Conservation (phyloP, 2,797 vertebrate genomes). For the Lepilemur ruficaudatus region DNA sequence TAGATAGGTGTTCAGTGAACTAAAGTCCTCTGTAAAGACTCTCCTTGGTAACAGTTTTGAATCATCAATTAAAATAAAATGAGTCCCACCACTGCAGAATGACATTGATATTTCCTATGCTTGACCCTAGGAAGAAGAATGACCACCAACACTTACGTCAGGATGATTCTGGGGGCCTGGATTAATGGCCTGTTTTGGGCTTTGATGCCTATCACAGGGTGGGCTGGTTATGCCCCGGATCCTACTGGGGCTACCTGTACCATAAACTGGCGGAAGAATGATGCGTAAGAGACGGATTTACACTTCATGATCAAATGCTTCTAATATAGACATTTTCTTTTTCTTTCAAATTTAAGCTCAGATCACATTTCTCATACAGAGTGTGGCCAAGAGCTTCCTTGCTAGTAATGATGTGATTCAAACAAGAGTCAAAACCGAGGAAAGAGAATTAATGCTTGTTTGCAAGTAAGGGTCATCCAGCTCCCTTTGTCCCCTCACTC, state of each 20-base stretch:
- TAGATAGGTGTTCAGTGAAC: not conserved
- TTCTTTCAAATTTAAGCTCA: not conserved
- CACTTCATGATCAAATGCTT: not conserved
- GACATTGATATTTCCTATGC: slow-evolving; percentile 40
- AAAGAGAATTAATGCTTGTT: not conserved
- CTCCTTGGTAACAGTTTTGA: not conserved
- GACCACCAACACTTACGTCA: slow-evolving; percentile 88
- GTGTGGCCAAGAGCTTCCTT: not conserved
- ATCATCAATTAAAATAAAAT: not conserved
- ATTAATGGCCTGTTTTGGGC: slow-evolving; percentile 96
- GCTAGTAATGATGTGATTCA: not conserved
- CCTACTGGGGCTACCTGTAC: slow-evolving; percentile 98
- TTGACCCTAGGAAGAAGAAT: slow-evolving; percentile 91
- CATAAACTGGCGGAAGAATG: slow-evolving; percentile 96
- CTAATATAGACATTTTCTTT: not conserved
- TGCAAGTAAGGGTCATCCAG: not conserved
- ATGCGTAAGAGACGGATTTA: slow-evolving; percentile 86
- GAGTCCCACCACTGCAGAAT: not conserved
- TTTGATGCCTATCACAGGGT: slow-evolving; percentile 93
- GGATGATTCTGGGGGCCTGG: slow-evolving; percentile 94
- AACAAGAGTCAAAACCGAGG: not conserved
- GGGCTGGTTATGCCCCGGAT: slow-evolving; percentile 95
- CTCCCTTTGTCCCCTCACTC: not conserved
- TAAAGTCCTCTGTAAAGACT: not conserved
- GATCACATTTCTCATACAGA: not conserved